Percentiles rank a stretch among this genome's conserved stretches.
Conservation (phyloP, 2,888 invertebrate species). For the Fragum fragum region DNA sequence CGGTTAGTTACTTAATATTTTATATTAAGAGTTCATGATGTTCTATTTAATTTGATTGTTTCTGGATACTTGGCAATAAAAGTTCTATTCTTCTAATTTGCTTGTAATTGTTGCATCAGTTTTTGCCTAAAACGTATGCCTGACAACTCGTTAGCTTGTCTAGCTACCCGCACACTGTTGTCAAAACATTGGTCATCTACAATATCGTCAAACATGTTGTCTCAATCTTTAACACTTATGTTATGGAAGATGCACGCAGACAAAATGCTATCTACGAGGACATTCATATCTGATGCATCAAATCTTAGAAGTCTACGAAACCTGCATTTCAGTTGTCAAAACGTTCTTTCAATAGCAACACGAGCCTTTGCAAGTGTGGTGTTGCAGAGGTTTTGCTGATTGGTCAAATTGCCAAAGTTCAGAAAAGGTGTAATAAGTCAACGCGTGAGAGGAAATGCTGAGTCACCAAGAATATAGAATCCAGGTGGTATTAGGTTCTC, state of each 20-base stretch:
- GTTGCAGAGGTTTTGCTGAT: background rate
- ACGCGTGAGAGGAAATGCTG: conserved; percentile 8
- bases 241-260: conserved; percentile 3
- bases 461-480: conserved; percentile 13
- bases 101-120: too few species aligned
- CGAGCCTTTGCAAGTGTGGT: conserved; percentile 8
- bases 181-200: too few species aligned
- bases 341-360: conserved; percentile 14
- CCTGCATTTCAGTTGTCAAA: background rate
- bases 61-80: too few species aligned
- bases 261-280: conserved; percentile 7
- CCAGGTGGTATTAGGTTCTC: conserved; percentile 6
- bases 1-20: too few species aligned
- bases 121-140: too few species aligned
- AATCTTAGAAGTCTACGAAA: conserved; percentile 16
- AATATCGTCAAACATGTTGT: too few species aligned
- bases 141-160: too few species aligned
- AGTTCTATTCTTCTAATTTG: too few species aligned
- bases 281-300: background rate
- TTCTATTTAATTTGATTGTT: too few species aligned
- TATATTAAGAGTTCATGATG: too few species aligned
- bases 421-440: conserved; percentile 2
- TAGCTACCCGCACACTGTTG: too few species aligned
- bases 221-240: conserved; percentile 10
- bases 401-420: conserved; percentile 7